phyloP scores from a whole-genome alignment of 2,113 vertebrate genomes.

The Onychostruthus taczanowskii region DNA sequence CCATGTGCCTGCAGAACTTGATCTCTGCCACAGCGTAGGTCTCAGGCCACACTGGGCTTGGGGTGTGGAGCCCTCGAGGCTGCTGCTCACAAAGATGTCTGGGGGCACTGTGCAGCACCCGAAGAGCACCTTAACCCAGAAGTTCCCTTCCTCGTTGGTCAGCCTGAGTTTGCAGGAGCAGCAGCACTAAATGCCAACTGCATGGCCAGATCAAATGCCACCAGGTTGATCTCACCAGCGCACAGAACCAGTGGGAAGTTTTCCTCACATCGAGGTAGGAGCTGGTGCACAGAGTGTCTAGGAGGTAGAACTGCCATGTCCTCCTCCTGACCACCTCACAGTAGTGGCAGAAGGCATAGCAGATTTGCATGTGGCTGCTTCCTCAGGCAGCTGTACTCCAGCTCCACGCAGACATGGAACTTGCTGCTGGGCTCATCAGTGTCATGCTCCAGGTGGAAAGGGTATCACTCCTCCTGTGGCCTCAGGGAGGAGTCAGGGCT shows the following conservation, averaged over 20 bases:
- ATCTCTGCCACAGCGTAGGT: not conserved
- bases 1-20: not conserved
- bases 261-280: not conserved
- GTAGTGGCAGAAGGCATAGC: not conserved
- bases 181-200: not conserved
- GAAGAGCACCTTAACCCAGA: fast-evolving
- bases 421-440: fast-evolving
- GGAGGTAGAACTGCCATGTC: fast-evolving
- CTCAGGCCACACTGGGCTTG: too few relatives aligned
- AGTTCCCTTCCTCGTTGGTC: fast-evolving
- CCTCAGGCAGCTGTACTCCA: not conserved
- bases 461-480: not conserved
- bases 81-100: not conserved
- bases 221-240: not conserved
- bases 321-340: not conserved
- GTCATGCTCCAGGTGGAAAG: not conserved
- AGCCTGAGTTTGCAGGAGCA: not conserved
- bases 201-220: fast-evolving
- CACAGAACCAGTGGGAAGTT: fast-evolving
- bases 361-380: fast-evolving
- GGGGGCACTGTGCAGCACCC: fast-evolving
- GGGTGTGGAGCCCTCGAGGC: fast-evolving
- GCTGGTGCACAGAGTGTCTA: not conserved
- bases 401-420: fast-evolving
- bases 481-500: not conserved